phyloP scores from a whole-genome alignment of 2,888 invertebrate species.

The Chalcosyrphus nemorum region DNA sequence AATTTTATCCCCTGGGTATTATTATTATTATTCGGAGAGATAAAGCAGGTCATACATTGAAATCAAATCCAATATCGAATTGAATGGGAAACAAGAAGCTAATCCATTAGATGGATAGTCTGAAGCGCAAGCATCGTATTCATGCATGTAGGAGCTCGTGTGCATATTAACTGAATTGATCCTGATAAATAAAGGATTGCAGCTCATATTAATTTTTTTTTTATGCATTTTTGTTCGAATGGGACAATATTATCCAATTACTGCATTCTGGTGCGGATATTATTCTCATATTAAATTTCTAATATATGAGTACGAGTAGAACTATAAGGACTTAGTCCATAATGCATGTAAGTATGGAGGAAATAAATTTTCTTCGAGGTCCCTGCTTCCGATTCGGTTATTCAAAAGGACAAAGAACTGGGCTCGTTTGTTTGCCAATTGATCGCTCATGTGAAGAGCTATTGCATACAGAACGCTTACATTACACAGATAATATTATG shows the following conservation, averaged over 20 bases:
- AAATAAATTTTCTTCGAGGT: too few species aligned
- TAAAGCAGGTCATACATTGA: background rate
- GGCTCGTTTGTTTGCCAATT: constrained; percentile 48
- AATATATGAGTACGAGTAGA: constrained; percentile 15
- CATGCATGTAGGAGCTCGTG: constrained; percentile 15
- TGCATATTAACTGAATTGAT: constrained; percentile 36
- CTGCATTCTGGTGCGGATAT: constrained; percentile 23
- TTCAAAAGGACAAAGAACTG: constrained; percentile 27
- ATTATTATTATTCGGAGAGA: background rate
- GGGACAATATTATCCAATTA: constrained; percentile 38
- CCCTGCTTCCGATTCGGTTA: constrained; percentile 19
- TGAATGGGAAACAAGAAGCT: constrained; percentile 42
- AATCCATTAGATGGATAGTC: constrained; percentile 58
- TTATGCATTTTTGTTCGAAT: background rate
- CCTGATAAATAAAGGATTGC: constrained; percentile 37
- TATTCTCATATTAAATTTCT: constrained; percentile 51
- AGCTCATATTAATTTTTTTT: background rate
- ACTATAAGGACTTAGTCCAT: constrained; percentile 12
- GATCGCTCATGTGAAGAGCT: constrained; percentile 46
- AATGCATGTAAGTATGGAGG: constrained; percentile 16
- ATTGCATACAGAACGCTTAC: constrained; percentile 36
- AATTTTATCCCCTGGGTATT: constrained; percentile 15
- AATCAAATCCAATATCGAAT: constrained; percentile 17
- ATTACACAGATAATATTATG: constrained; percentile 42
- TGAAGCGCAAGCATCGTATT: constrained; percentile 23